Conservation (phyloP, 2,888 invertebrate species). For the Acanthopleura granulata region DNA sequence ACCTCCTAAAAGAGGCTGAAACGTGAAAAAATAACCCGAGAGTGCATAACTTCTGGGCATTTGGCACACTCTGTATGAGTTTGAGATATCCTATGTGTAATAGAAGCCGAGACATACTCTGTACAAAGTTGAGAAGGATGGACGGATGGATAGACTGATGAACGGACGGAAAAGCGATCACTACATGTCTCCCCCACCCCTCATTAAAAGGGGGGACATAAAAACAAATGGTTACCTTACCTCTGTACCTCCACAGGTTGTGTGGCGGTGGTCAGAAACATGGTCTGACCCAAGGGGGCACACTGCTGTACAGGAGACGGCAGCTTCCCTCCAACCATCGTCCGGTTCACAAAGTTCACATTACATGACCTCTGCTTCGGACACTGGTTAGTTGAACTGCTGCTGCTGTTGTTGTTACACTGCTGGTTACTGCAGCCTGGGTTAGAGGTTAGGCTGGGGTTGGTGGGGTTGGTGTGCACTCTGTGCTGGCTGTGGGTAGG, state of each 20-base stretch:
- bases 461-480: slow-evolving; percentile 33
- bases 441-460: slow-evolving; percentile 29
- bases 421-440: not conserved
- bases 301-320: slow-evolving; percentile 56
- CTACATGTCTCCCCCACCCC: no score
- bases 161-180: no score
- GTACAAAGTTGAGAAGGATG: no score
- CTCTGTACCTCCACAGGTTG: slow-evolving; percentile 56
- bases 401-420: not conserved
- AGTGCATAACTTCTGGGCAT: no score
- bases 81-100: no score
- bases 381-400: not conserved
- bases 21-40: no score
- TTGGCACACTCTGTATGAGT: no score
- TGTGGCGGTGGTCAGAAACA: slow-evolving; percentile 54
- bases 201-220: no score
- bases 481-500: slow-evolving; percentile 39
- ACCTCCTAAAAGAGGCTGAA: no score
- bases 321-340: slow-evolving; percentile 42
- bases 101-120: no score
- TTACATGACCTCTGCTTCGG: slow-evolving; percentile 39
- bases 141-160: no score
- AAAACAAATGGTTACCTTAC: slow-evolving; percentile 41
- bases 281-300: slow-evolving; percentile 54
- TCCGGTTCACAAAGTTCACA: slow-evolving; percentile 34